phyloP scores from a whole-genome alignment of 2,888 invertebrate species.

The Exocentrus adspersus region DNA sequence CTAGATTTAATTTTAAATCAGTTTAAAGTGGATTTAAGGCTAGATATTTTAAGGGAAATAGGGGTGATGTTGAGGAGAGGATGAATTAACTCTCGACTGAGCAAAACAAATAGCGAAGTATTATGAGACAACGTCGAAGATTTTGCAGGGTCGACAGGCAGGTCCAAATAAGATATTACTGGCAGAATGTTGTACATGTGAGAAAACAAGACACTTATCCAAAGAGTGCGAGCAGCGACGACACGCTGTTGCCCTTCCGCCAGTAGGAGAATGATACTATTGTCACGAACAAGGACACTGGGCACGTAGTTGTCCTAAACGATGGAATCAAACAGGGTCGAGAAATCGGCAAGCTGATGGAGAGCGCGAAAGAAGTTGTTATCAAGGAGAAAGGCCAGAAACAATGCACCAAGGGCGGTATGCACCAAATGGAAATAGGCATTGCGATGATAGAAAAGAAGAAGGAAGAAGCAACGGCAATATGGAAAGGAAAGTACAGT shows the following conservation, averaged over 20 bases:
- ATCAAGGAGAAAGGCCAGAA: background rate
- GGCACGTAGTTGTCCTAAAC: background rate
- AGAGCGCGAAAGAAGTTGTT: background rate
- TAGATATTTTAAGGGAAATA: constrained; percentile 1
- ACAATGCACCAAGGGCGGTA: background rate
- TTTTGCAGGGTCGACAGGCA: background rate
- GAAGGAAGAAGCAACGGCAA: background rate
- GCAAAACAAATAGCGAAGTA: background rate
- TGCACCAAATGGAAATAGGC: background rate
- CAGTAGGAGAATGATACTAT: background rate
- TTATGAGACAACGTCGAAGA: background rate
- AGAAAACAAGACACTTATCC: background rate
- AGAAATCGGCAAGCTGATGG: background rate
- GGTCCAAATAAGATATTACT: background rate
- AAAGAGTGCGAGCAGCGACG: background rate
- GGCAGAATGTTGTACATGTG: background rate
- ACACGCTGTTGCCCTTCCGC: background rate
- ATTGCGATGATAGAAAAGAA: background rate
- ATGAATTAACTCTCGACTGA: background rate
- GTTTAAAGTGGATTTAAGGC: constrained; percentile 23
- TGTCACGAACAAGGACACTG: background rate
- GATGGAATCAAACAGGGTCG: background rate
- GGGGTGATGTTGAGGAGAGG: constrained; percentile 1
- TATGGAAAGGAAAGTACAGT: background rate
- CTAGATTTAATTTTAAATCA: constrained; percentile 19